These are phyloP conservation scores for Seira musarum DNA, from an alignment of 2,888 invertebrate species.

Conservation along the genomic window DNA sequence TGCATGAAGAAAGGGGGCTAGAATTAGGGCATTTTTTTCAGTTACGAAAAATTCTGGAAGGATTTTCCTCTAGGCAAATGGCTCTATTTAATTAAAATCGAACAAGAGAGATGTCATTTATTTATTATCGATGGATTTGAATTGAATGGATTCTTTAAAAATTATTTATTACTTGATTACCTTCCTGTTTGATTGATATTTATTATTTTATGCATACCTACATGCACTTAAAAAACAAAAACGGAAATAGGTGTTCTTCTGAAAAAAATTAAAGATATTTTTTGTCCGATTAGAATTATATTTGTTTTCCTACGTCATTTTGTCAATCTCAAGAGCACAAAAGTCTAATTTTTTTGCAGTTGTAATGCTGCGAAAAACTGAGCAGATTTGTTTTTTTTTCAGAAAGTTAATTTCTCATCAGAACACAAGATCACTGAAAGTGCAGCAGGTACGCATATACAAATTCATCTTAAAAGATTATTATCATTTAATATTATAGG, in stretches of 20 bases:
- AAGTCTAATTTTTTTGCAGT: conserved; percentile 50
- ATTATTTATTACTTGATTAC: too few relatives aligned
- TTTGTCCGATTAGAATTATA: too few relatives aligned
- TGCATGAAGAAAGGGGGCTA: background rate
- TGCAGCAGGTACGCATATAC: conserved; percentile 59
- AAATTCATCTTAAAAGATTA: conserved; percentile 19
- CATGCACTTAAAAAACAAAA: background rate
- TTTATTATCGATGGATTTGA: background rate
- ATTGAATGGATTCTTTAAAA: too few relatives aligned
- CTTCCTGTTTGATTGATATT: too few relatives aligned
- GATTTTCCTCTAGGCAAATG: background rate
- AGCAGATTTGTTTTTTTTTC: conserved; percentile 48
- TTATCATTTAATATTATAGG: conserved; percentile 27
- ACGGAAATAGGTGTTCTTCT: too few relatives aligned
- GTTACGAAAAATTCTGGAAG: background rate
- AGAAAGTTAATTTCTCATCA: conserved; percentile 35
- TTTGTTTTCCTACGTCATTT: conserved; percentile 30
- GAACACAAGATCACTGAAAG: conserved; percentile 62
- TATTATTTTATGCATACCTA: background rate
- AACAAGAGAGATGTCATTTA: conserved; percentile 7
- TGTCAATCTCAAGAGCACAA: conserved; percentile 62
- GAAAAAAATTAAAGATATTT: too few relatives aligned
- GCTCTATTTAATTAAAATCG: background rate
- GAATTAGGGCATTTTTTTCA: background rate
- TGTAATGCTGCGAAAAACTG: conserved; percentile 50